Evolutionary conservation across 2,797 vertebrate genomes (phyloP).

Genomic region (Tapera naevia): DNA sequence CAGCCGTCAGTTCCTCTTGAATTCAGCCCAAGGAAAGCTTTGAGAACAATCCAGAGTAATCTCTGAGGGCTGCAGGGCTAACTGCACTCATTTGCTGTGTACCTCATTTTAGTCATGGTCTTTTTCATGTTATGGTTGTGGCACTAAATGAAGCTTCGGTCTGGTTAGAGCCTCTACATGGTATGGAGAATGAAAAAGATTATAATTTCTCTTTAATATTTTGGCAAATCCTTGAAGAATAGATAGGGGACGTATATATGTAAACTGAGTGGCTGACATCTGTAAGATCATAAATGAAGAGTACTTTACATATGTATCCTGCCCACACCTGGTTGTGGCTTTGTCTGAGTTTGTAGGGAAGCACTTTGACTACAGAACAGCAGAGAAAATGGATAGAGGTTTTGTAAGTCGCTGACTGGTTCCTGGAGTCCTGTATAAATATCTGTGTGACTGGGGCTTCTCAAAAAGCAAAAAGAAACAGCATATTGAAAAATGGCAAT

Average conservation of each 20-base stretch:
- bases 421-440: neutral
- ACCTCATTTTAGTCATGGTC: neutral
- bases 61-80: neutral
- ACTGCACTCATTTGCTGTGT: neutral
- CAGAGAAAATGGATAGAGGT: neutral
- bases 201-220: neutral
- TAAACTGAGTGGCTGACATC: neutral
- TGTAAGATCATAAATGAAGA: neutral
- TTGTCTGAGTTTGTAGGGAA: neutral
- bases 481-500: neutral
- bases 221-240: neutral
- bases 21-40: neutral
- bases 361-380: neutral
- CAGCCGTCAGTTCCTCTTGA: neutral
- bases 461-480: neutral
- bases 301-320: neutral
- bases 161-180: neutral
- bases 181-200: neutral
- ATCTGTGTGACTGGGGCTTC: neutral
- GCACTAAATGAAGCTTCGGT: neutral
- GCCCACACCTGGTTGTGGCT: neutral
- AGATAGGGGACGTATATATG: neutral
- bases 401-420: neutral
- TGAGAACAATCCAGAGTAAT: neutral
- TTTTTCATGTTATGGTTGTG: neutral